phyloP scores from a whole-genome alignment of 92 coral and sea anemone genomes.

The Palythoa grandiflora region DNA sequence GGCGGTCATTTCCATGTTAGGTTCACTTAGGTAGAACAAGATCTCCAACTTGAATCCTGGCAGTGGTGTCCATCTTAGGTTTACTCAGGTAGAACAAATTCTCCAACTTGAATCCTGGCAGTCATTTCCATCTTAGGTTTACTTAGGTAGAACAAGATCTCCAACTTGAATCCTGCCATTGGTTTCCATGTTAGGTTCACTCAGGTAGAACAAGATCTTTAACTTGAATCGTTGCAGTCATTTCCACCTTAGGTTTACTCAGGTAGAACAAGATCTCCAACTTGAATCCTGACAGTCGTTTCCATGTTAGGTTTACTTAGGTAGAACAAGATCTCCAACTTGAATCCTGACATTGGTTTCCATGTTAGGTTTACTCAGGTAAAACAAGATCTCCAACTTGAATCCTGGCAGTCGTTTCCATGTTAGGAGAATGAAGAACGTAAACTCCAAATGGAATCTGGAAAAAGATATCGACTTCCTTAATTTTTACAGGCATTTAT shows the following conservation, averaged over 20 bases:
- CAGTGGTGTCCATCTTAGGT: too few species aligned
- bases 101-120: conserved; percentile 56
- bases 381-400: conserved; percentile 67
- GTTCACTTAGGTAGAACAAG: not conserved
- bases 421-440: conserved; percentile 50
- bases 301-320: not conserved
- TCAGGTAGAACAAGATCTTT: conserved; percentile 49
- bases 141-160: not conserved
- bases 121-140: too few species aligned
- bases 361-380: conserved; percentile 1
- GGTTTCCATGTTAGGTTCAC: not conserved
- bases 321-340: conserved; percentile 66
- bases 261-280: conserved; percentile 63
- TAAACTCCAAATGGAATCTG: conserved; percentile 87
- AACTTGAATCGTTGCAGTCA: conserved; percentile 38
- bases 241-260: conserved; percentile 10
- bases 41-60: not conserved
- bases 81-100: conserved; percentile 9
- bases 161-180: not conserved
- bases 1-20: not conserved
- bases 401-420: conserved; percentile 26
- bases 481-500: too few species aligned
- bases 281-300: conserved; percentile 39
- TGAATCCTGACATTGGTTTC: conserved; percentile 33
- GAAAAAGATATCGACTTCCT: not conserved